Base-by-base conservation (phyloP, 2,113 vertebrate genomes). In the Notothenia coriiceps region DNA sequence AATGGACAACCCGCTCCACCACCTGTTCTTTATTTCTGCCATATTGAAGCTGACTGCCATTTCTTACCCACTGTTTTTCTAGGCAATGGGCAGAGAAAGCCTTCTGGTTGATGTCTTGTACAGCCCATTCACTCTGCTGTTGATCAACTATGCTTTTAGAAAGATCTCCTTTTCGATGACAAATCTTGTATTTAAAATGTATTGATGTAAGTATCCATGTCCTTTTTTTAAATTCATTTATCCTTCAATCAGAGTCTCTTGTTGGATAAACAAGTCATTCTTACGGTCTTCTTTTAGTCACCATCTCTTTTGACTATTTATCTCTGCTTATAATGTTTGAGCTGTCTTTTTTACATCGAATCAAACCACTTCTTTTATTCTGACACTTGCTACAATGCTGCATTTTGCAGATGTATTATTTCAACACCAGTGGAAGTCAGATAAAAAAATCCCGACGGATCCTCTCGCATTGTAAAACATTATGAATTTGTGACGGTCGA, bases 401-500 rank as follows among this genome's bases (percentile, higher is more conserved):
- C 17, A 3, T 33, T 59, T 67, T 62, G 62, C 25, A 47, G 2
- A 66, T 20, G 0, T n/a, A 7, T 54, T 22, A 10, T 10, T 25
- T 63, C 6, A 50, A n/a, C 55, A 63, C 12, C 0, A 9, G 6
- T 1, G 17, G 6, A 61, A 61, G 13, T 1, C 13, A 55, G 15
- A 50, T 12, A 29, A 51, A 64, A 22, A 20, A 33, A 61, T 17
- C 13, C 12, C 10, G 6, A 13, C 63, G 50, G 47, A 65, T 10
- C 1, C 22, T 56, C 14, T 20, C 61, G 29, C 54, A 67, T 59
- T 43, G 15, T 87, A 67, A 43, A 70, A 67, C 49, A 33, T 61
- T 6, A 52, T 71, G 40, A 33, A 18, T 74, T 52, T 62, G 44
- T 54, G 44, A 56, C 63, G 49, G 69, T 59, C 0, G 3, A 59